phyloP scores from a whole-genome alignment of 2,797 vertebrate species.

The Helarctos malayanus region DNA sequence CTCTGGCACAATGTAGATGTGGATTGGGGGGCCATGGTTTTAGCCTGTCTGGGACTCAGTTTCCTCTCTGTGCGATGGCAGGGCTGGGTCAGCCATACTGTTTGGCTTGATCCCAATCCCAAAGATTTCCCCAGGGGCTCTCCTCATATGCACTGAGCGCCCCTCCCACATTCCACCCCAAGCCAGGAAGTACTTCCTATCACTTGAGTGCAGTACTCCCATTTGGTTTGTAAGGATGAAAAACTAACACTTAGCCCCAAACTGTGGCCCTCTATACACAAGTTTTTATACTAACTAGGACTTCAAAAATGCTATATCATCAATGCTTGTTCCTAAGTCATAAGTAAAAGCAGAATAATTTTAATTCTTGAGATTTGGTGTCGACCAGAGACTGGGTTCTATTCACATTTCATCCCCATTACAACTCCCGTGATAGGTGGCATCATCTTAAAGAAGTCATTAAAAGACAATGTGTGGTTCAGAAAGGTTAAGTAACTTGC shows the following conservation, averaged over 20 bases:
- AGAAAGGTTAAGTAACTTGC: not conserved
- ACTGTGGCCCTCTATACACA: not conserved
- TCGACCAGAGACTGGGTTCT: not conserved
- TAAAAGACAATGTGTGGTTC: not conserved
- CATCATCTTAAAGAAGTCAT: not conserved
- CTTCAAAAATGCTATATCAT: not conserved
- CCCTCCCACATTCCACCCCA: not conserved
- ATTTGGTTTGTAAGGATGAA: conserved; percentile 30
- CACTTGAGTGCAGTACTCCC: not conserved
- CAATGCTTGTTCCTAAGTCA: not conserved
- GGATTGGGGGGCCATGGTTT: not conserved
- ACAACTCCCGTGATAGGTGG: not conserved
- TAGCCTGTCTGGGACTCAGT: not conserved
- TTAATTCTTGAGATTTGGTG: not conserved
- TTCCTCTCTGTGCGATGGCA: not conserved
- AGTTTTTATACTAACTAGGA: not conserved
- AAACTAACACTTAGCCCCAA: not conserved
- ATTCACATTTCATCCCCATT: not conserved
- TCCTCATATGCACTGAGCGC: not conserved
- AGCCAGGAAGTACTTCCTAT: conserved; percentile 65
- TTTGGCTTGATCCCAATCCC: not conserved
- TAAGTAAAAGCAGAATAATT: not conserved
- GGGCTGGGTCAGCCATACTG: not conserved
- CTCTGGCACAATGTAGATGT: not conserved
- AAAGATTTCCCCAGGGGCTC: not conserved